Percentiles rank a stretch among this genome's conserved stretches.
Conservation (phyloP, 2,888 invertebrate species). For the Notodonta dromedarius region DNA sequence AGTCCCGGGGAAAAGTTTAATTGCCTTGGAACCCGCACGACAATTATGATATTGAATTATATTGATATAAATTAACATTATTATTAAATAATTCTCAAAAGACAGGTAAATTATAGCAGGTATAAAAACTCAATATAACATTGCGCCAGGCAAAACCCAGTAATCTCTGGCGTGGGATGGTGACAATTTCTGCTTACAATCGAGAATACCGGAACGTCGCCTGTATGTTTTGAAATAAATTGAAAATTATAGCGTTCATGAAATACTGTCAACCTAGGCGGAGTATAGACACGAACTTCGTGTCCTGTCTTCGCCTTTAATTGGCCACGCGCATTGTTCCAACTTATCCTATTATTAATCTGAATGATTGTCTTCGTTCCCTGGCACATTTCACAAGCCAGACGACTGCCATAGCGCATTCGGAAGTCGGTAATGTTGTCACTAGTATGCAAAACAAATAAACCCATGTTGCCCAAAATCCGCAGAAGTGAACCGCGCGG, state of each 20-base stretch:
- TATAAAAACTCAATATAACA: slow-evolving; percentile 37
- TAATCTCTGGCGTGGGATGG: slow-evolving; percentile 52
- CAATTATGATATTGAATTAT: too few relatives aligned
- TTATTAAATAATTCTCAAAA: too few relatives aligned
- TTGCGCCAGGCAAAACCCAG: slow-evolving; percentile 40
- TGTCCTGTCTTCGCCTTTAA: slow-evolving; percentile 67
- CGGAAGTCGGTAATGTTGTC: slow-evolving; percentile 49
- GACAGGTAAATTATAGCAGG: too few relatives aligned
- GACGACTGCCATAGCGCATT: slow-evolving; percentile 43
- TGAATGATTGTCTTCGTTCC: slow-evolving; percentile 45
- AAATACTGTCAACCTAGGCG: slow-evolving; percentile 61
- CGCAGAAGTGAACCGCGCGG: slow-evolving; percentile 41
- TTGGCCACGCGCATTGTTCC: slow-evolving; percentile 68
- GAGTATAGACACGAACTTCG: slow-evolving; percentile 64
- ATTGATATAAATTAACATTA: too few relatives aligned
- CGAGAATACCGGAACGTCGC: slow-evolving; percentile 45
- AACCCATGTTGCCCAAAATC: slow-evolving; percentile 46
- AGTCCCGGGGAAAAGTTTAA: too few relatives aligned
- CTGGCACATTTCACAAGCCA: slow-evolving; percentile 51
- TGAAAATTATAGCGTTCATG: slow-evolving; percentile 67
- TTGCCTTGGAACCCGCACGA: too few relatives aligned
- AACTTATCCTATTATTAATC: slow-evolving; percentile 56
- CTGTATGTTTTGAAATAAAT: slow-evolving; percentile 61
- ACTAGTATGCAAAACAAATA: slow-evolving; percentile 56
- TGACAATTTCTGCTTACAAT: slow-evolving; percentile 50